Percentiles rank a stretch among this genome's conserved stretches.
Conservation (phyloP, 2,888 invertebrate genomes). For the Leptothorax acervorum region DNA sequence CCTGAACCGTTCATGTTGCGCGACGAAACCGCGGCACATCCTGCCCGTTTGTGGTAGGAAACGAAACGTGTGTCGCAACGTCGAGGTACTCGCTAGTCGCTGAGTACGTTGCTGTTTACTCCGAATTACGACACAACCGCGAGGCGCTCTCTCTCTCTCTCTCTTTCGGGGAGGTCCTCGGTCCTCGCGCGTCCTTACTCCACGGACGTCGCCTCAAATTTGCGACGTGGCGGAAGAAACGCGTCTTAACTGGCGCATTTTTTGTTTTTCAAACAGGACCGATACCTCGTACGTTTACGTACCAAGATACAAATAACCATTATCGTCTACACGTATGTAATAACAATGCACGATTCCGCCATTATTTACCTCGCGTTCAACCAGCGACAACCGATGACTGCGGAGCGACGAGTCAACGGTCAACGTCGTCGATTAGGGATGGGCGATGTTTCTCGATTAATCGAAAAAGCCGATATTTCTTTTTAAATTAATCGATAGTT, state of each 20-base stretch:
- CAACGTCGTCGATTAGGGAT: no score
- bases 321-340: constrained; percentile 74
- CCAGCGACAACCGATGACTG: not conserved
- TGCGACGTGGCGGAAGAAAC: not conserved
- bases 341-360: constrained; percentile 78
- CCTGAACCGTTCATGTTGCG: not conserved
- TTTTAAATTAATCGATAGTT: no score
- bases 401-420: not conserved
- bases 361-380: constrained; percentile 68
- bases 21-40: constrained; percentile 7
- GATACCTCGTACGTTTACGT: constrained; percentile 9
- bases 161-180: not conserved
- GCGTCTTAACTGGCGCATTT: not conserved
- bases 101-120: constrained; percentile 26
- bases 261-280: not conserved
- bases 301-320: constrained; percentile 57
- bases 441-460: no score
- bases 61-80: not conserved
- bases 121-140: not conserved
- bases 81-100: constrained; percentile 7
- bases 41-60: constrained; percentile 14
- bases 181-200: not conserved
- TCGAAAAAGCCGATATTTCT: no score
- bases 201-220: not conserved
- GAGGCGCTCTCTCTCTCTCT: not conserved